Base-by-base conservation (phyloP, 2,113 vertebrate genomes). In the Sapajus apella region DNA sequence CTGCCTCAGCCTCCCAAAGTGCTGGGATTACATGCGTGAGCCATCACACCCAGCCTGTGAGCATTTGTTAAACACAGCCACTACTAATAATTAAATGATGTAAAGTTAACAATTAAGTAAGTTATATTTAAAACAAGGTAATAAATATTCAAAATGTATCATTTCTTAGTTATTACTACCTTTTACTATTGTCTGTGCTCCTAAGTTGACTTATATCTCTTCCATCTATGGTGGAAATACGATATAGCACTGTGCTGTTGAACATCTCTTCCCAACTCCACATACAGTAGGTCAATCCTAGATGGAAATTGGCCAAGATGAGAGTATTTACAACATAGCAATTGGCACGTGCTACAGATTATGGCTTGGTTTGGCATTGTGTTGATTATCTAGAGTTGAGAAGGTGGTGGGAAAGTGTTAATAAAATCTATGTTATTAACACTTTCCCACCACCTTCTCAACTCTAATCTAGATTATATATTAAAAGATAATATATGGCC, bases 91-190 rank as follows among this genome's bases (percentile, higher is more conserved):
- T 66, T 52, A 52, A 35, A 52, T 91, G 23, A 94, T 81, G 11
- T 52, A 92, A 87, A 90, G n/a, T 82, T 94, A 75, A 75, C 7
- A 90, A 32, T 93, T 68, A 77, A 92, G 85, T 68, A 84, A 89
- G 70, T 89, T 81, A 43, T 50, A 81, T 84, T 80, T 73, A 80
- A 83, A 87, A 75, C 7, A 91, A 50, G 55, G n/a, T 70, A 66
- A n/a, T 72, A 88, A 85, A 77, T 86, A 87, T 43, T 88, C 37
- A 90, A 90, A 91, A 90, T 32, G 21, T 43, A 68, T 90, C 45
- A 40, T 47, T 79, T 66, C n/a, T 37, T 77, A 76, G 18, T 80
- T 83, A 87, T 52, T 64, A 20, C 20, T 90, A 81, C 27, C 35
- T 66, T 73, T 40, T 27, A 61, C 37, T 77, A 37, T 70, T 45